Evolutionary conservation across 2,888 invertebrate genomes (phyloP), one percentile per base, ranked within the genome.

Genomic region (Xanthostigma xanthostigma): DNA sequence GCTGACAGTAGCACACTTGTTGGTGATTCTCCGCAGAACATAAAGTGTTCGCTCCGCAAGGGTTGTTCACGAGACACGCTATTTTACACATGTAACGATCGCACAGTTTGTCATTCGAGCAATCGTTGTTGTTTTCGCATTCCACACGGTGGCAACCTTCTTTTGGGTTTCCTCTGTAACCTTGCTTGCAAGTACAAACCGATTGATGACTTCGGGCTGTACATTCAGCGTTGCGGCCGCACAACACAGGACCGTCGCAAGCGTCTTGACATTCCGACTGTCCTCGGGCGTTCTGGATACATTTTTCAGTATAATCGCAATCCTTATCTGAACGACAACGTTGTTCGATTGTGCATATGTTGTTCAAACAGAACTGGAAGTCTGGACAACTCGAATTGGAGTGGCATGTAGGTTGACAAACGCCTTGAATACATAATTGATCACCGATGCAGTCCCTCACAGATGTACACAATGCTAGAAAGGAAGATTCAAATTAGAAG

Each of bases 141-240:
- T 91, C 86, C 50, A 87, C 83, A 55, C 77, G 79, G 56, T 81
- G 79, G 60, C 92, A 92, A 36, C 85, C 89, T 60, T 89, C 87
- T 36, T 66, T 69, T 0, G 79, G 70, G 60, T 78, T 74, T 6
- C 89, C 90, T 56, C 81, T 82, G 67, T 78, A 91, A 10, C 89
- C 90, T 39, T 72, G 62, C 57, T 83, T 81, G 62, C 93, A 93
- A 37, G 76, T 71, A 63, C 93, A 93, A 41, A 79, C 71, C 1
- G 86, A 78, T 56, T 76, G 68, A 63, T 93, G 92, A 53, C 79
- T 75, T 49, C 76, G 73, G 0, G 85, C 79, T 10, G 73, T 69
- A 62, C 93, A 93, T 53, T 81, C 78, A 0, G 91, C 85, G 64
- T 90, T 89, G 52, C 91, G 75, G 36, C 89, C 87, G 61, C 92